Percentiles rank a stretch among this genome's conserved stretches.
Evolutionary conservation across 2,113 vertebrate genomes (phyloP).

Genomic region (Oreotrochilus melanogaster): DNA sequence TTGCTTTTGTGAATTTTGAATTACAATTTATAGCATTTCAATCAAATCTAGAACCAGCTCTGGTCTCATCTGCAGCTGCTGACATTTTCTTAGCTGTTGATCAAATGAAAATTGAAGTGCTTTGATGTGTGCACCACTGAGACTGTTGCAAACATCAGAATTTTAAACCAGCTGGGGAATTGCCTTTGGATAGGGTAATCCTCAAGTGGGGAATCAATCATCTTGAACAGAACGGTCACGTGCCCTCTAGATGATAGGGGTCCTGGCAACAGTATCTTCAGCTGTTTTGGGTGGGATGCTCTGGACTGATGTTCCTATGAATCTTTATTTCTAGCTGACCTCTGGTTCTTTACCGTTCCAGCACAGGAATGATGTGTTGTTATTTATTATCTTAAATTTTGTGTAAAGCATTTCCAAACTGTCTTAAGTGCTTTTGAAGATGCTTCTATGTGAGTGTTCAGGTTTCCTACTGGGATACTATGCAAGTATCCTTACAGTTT

Average conservation of each 20-base stretch:
- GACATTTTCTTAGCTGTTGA: neutral
- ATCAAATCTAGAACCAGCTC: neutral
- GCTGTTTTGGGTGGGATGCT: neutral
- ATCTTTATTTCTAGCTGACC: neutral
- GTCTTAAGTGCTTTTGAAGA: neutral
- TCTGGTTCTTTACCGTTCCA: neutral
- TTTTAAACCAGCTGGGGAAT: neutral
- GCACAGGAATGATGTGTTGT: neutral
- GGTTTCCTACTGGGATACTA: neutral
- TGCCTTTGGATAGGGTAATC: neutral
- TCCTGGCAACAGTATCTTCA: neutral
- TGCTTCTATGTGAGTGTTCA: neutral
- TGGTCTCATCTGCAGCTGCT: neutral
- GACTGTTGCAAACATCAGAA: neutral
- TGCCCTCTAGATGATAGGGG: neutral
- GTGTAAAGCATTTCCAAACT: neutral
- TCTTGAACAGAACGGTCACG: neutral
- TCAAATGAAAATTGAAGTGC: neutral
- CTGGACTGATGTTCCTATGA: neutral
- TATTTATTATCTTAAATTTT: neutral
- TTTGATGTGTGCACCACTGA: neutral
- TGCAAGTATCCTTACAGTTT: neutral
- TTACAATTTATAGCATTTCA: neutral
- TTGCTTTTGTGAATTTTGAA: neutral
- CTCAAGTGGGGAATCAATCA: neutral